Percentiles rank a stretch among this genome's conserved stretches.
phyloP scores from a whole-genome alignment of 92 coral and sea anemone species.

The Porites lobata region DNA sequence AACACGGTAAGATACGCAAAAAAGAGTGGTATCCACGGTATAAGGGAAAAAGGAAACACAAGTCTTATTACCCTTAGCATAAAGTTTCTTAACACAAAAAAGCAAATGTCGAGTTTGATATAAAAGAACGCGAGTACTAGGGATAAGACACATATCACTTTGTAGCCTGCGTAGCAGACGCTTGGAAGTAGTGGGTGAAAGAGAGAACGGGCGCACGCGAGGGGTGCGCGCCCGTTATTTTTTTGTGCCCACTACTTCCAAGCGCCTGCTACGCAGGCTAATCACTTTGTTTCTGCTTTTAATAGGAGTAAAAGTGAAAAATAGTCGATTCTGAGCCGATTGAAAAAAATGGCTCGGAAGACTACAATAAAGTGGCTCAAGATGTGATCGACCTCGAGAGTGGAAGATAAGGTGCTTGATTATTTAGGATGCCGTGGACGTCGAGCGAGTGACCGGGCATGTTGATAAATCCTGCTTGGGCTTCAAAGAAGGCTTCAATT shows the following conservation, averaged over 20 bases:
- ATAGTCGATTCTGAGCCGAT: not conserved
- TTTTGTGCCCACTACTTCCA: too few relatives aligned
- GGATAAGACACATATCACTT: too few relatives aligned
- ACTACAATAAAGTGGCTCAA: not conserved
- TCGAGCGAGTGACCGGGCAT: not conserved
- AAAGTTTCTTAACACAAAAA: slow-evolving; percentile 7
- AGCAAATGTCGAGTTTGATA: not conserved
- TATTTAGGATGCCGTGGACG: not conserved
- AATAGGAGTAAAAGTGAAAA: not conserved
- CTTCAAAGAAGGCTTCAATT: not conserved
- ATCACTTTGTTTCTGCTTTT: too few relatives aligned
- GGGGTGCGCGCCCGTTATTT: too few relatives aligned
- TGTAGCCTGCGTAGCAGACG: too few relatives aligned
- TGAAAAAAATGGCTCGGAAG: not conserved
- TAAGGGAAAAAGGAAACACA: not conserved
- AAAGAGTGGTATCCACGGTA: too few relatives aligned
- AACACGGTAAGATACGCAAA: too few relatives aligned
- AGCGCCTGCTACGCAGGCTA: too few relatives aligned
- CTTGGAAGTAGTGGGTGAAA: too few relatives aligned
- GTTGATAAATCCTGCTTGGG: not conserved
- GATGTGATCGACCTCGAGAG: not conserved
- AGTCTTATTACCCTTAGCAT: not conserved
- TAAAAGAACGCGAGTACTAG: too few relatives aligned
- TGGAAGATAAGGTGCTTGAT: not conserved
- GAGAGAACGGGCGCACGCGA: too few relatives aligned